Evolutionary conservation across 2,888 invertebrate genomes (phyloP).

Genomic region (Tolmerus cingulatus): DNA sequence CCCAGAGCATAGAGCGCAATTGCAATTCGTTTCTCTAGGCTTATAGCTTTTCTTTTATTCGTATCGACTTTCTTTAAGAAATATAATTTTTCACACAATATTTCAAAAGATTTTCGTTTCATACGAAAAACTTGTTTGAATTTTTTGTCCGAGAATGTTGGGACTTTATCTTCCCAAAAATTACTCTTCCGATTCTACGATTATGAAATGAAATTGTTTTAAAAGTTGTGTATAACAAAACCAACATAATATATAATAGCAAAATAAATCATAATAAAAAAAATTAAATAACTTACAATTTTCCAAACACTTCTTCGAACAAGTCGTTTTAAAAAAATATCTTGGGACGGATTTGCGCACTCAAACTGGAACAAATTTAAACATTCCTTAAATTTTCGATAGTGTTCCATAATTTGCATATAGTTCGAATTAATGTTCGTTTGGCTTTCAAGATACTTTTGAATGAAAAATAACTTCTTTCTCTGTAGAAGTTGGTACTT

Average conservation of each 20-base stretch:
- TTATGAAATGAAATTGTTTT: neutral
- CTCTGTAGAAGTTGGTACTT: neutral
- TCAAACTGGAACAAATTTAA: neutral
- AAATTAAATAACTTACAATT: neutral
- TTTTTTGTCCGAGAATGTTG: neutral
- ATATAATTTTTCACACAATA: neutral
- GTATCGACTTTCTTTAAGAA: neutral
- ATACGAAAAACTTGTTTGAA: neutral
- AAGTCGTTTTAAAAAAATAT: neutral
- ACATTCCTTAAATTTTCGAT: neutral
- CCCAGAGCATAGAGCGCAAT: slow-evolving; percentile 3
- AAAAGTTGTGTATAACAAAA: no score
- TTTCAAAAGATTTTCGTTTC: neutral
- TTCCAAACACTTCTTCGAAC: neutral
- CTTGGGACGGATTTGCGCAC: neutral
- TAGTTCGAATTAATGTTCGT: neutral
- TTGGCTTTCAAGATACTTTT: neutral
- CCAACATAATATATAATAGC: no score
- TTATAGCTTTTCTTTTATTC: neutral
- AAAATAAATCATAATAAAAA: neutral
- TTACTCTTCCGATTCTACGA: neutral
- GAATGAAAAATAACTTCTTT: neutral
- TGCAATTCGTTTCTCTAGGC: neutral
- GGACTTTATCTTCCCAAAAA: slow-evolving; percentile 10
- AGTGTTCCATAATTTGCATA: neutral